Conservation (phyloP, 2,888 invertebrate genomes). For the Drymonia ruficornis region DNA sequence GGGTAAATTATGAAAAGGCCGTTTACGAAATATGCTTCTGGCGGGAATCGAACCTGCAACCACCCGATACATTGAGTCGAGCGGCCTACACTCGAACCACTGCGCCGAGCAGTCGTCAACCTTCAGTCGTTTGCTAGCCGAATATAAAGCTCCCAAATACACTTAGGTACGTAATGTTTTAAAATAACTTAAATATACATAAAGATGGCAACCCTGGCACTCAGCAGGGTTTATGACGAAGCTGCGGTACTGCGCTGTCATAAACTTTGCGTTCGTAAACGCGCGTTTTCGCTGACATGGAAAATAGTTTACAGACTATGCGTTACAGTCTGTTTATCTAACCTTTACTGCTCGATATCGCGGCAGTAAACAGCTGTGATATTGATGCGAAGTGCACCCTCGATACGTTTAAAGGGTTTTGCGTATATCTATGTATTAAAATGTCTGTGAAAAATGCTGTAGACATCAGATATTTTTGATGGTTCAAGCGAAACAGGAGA, state of each 20-base stretch:
- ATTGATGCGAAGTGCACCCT: not conserved
- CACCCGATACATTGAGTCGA: too few relatives aligned
- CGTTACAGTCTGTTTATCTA: slow-evolving; percentile 72
- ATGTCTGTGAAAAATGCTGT: too few relatives aligned
- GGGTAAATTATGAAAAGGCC: too few relatives aligned
- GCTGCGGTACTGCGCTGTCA: slow-evolving; percentile 40
- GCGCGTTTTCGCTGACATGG: slow-evolving; percentile 79
- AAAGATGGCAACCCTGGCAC: not conserved
- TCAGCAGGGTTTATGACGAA: slow-evolving; percentile 31
- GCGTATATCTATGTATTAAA: not conserved
- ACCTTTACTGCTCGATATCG: slow-evolving; percentile 69
- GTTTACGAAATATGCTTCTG: too few relatives aligned
- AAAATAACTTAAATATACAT: not conserved
- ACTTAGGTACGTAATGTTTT: not conserved
- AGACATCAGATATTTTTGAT: too few relatives aligned
- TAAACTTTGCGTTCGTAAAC: slow-evolving; percentile 69
- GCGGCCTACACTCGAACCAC: too few relatives aligned
- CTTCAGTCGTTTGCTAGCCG: too few relatives aligned
- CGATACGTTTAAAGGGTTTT: not conserved
- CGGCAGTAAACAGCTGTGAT: slow-evolving; percentile 14
- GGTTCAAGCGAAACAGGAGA: too few relatives aligned
- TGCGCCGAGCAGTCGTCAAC: too few relatives aligned
- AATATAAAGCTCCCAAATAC: not conserved
- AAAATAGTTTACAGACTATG: slow-evolving; percentile 79
- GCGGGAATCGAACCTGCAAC: too few relatives aligned